Conservation (phyloP, 2,888 invertebrate species). For the Antheraea assamensis region DNA sequence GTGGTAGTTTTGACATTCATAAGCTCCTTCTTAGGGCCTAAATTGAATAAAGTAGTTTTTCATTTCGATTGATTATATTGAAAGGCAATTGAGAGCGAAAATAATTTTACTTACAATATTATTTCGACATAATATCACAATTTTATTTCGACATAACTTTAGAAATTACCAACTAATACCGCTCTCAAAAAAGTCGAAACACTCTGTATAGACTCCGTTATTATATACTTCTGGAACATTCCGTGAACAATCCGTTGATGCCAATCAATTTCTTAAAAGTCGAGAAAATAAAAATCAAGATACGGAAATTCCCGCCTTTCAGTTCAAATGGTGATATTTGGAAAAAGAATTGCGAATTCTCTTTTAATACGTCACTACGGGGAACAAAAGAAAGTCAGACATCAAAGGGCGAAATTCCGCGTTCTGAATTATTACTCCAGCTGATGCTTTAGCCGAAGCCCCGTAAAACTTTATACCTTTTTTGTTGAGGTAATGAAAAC, state of each 20-base stretch:
- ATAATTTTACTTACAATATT: no score
- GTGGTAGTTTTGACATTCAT: no score
- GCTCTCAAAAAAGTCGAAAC: background rate
- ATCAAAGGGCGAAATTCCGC: slow-evolving; percentile 34
- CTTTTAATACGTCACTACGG: slow-evolving; percentile 34
- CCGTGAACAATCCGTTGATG: background rate
- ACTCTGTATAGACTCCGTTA: background rate
- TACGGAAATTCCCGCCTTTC: background rate
- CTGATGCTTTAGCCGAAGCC: slow-evolving; percentile 24
- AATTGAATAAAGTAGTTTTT: no score
- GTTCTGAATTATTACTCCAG: slow-evolving; percentile 35
- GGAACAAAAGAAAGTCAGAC: slow-evolving; percentile 34
- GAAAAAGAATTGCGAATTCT: slow-evolving; percentile 31
- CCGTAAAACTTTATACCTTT: slow-evolving; percentile 28
- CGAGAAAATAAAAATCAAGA: background rate
- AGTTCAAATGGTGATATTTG: slow-evolving; percentile 4
- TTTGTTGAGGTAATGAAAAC: slow-evolving; percentile 40
- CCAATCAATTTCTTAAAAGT: background rate
- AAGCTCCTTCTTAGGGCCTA: no score
- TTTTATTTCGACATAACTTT: no score
- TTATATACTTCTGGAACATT: background rate
- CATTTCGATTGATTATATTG: no score
- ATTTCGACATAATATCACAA: no score
- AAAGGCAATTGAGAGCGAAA: no score
- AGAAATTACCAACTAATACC: background rate